These are phyloP conservation scores for Epinotia nisella DNA, from an alignment of 2,888 invertebrate species.

Conservation along the genomic window DNA sequence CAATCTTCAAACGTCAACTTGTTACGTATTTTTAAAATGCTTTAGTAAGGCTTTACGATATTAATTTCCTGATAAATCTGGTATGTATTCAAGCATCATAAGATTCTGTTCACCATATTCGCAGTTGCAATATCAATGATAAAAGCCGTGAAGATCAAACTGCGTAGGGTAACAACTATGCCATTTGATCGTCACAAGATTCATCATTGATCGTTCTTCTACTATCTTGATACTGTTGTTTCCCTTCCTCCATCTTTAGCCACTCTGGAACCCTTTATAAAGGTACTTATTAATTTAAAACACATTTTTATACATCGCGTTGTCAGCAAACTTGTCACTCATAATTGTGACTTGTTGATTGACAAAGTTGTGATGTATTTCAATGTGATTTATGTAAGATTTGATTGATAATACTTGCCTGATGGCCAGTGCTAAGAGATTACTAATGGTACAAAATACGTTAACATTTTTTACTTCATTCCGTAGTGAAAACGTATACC, in stretches of 20 bases:
- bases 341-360: constrained; percentile 40
- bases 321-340: constrained; percentile 27
- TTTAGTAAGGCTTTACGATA: background rate
- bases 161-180: constrained; percentile 41
- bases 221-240: background rate
- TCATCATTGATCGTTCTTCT: constrained; percentile 19
- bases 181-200: constrained; percentile 35
- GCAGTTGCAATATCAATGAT: constrained; percentile 1
- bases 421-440: constrained; percentile 14
- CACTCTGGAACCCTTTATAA: background rate
- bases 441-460: background rate
- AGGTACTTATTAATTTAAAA: background rate
- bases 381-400: constrained; percentile 35
- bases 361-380: constrained; percentile 43
- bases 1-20: constrained; percentile 27
- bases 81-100: background rate
- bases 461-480: background rate
- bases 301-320: background rate
- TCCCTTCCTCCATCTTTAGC: background rate
- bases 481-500: no score
- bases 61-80: background rate
- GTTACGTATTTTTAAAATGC: constrained; percentile 2
- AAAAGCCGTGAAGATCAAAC: constrained; percentile 42
- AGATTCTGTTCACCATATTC: background rate
- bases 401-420: constrained; percentile 14